Conservation (phyloP, 2,888 invertebrate genomes). For the Dryomyza anilis region DNA sequence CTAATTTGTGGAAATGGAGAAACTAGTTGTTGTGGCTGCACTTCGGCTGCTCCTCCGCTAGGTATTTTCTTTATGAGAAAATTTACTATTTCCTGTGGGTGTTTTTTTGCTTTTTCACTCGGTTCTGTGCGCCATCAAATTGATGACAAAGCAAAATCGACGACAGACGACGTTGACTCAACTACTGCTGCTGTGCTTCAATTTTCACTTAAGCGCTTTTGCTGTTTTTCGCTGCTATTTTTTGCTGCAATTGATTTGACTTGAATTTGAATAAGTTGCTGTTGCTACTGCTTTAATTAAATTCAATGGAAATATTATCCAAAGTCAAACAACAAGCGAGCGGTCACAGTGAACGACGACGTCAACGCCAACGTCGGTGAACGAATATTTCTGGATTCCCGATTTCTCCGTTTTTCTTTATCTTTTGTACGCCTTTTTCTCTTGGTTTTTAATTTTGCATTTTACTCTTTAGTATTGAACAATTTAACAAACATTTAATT, state of each 20-base stretch:
- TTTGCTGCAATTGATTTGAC: background rate
- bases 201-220: background rate
- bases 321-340: background rate
- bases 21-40: too few relatives aligned
- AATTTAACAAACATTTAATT: background rate
- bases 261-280: background rate
- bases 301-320: background rate
- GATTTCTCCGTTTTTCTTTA: background rate
- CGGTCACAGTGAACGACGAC: background rate
- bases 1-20: too few relatives aligned
- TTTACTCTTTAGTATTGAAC: constrained; percentile 2
- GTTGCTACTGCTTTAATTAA: background rate
- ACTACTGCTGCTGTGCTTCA: background rate
- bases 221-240: background rate
- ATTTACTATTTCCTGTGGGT: constrained; percentile 5
- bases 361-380: background rate
- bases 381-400: background rate
- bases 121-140: background rate
- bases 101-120: constrained; percentile 1
- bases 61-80: background rate
- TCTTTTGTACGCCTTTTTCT: background rate
- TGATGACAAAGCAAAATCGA: constrained; percentile 24
- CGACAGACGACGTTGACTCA: background rate
- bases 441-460: background rate
- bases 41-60: too few relatives aligned